Percentiles rank a stretch among this genome's conserved stretches.
Evolutionary conservation across 1,140 invertebrate species (phyloP).

Genomic region (Drosophila bipectinata): DNA sequence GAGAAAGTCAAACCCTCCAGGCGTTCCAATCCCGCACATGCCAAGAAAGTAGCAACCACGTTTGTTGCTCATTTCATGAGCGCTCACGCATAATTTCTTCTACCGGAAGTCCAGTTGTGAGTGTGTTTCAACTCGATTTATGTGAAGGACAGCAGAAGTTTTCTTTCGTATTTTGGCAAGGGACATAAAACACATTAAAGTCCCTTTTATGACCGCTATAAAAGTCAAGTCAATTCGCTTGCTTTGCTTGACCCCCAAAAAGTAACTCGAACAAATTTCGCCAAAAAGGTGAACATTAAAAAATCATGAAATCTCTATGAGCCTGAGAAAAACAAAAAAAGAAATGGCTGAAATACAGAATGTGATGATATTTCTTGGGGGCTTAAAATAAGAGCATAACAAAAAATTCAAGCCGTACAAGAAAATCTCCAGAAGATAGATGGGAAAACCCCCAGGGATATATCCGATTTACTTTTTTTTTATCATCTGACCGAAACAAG

Average conservation of each 20-base stretch:
- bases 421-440: conserved; percentile 32
- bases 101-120: not conserved
- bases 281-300: conserved; percentile 50
- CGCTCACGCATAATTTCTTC: conserved; percentile 63
- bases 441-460: conserved; percentile 20
- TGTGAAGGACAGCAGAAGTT: conserved; percentile 55
- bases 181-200: conserved; percentile 74
- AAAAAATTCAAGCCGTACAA: conserved; percentile 14
- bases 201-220: conserved; percentile 71
- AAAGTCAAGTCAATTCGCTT: conserved; percentile 72
- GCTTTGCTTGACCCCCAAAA: conserved; percentile 40
- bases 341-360: conserved; percentile 13
- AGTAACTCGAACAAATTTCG: conserved; percentile 18
- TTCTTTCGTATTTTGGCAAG: conserved; percentile 32
- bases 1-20: conserved; percentile 29
- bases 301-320: conserved; percentile 49
- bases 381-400: conserved; percentile 15
- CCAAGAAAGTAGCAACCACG: conserved; percentile 35
- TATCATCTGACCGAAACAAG: not conserved
- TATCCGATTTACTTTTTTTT: conserved; percentile 12
- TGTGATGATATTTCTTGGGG: conserved; percentile 31
- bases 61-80: conserved; percentile 50
- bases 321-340: not conserved
- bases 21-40: conserved; percentile 13
- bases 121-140: conserved; percentile 61